Evolutionary conservation across 2,113 vertebrate genomes (phyloP).

Genomic region (Larimichthys crocea): DNA sequence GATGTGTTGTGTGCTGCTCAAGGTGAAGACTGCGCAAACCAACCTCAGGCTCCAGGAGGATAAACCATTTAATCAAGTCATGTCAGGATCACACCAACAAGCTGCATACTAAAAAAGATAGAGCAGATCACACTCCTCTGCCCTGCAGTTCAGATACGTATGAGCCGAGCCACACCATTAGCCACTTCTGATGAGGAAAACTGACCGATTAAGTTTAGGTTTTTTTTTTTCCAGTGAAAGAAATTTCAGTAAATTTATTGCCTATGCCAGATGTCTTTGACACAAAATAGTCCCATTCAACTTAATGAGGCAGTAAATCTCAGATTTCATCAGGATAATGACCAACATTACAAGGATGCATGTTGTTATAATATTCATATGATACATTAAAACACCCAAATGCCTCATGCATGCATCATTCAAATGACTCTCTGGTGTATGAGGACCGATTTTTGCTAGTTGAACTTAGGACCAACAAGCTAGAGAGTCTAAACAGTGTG

Average conservation of each 20-base stretch:
- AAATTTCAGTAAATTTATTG: neutral
- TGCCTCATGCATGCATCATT: too few species aligned
- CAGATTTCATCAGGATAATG: slow-evolving; percentile 11
- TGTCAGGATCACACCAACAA: slow-evolving; percentile 20
- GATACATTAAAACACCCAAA: slow-evolving; percentile 3
- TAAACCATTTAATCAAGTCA: slow-evolving; percentile 55
- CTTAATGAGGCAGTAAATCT: slow-evolving; percentile 35
- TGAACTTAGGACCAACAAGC: neutral
- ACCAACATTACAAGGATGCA: slow-evolving; percentile 14
- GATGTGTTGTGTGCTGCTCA: slow-evolving; percentile 37
- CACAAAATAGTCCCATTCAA: slow-evolving; percentile 8
- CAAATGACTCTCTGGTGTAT: neutral
- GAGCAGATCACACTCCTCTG: neutral
- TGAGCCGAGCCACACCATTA: neutral
- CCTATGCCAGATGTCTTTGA: neutral
- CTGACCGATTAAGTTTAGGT: neutral
- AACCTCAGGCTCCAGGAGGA: slow-evolving; percentile 40
- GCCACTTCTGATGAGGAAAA: neutral
- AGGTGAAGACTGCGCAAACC: slow-evolving; percentile 58
- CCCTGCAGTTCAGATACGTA: neutral
- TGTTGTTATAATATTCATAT: slow-evolving; percentile 29
- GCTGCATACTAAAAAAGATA: slow-evolving; percentile 14
- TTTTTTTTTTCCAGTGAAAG: neutral
- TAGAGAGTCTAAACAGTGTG: neutral
- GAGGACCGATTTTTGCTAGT: neutral